Percentiles rank a stretch among this genome's conserved stretches.
Evolutionary conservation across 1,140 invertebrate genomes (phyloP).

Genomic region (Calosoma granatense): DNA sequence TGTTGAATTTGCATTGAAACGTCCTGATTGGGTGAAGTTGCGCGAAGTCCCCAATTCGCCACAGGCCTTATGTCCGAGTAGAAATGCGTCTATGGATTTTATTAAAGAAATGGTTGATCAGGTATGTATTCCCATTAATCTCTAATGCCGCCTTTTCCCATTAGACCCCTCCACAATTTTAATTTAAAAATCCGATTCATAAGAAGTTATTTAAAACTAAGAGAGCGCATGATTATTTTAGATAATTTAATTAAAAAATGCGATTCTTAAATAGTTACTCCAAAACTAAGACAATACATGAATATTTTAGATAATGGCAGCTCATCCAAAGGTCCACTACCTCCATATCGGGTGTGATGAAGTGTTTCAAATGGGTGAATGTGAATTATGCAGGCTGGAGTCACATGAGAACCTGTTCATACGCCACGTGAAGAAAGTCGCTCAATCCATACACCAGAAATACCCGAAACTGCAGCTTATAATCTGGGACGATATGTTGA

Average conservation of each 20-base stretch:
- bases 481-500: slow-evolving; percentile 90
- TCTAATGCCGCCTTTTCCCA: no score
- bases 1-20: slow-evolving; percentile 82
- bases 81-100: slow-evolving; percentile 57
- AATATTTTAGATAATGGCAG: slow-evolving; percentile 12
- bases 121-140: no score
- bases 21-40: slow-evolving; percentile 60
- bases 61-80: slow-evolving; percentile 74
- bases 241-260: no score
- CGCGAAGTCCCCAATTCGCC: slow-evolving; percentile 69
- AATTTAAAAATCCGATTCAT: no score
- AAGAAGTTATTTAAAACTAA: no score
- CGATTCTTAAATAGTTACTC: no score
- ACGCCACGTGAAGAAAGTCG: slow-evolving; percentile 50
- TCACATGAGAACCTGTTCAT: slow-evolving; percentile 50
- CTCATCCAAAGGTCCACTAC: slow-evolving; percentile 50
- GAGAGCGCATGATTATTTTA: no score
- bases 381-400: slow-evolving; percentile 50
- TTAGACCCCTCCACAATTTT: no score
- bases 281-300: neutral
- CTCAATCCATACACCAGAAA: slow-evolving; percentile 45
- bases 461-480: slow-evolving; percentile 59
- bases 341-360: slow-evolving; percentile 70
- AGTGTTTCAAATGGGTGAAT: slow-evolving; percentile 68
- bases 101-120: slow-evolving; percentile 76